These are phyloP conservation scores for Parazoanthus swiftii DNA, from an alignment of 92 coral and sea anemone species.

Conservation along the genomic window DNA sequence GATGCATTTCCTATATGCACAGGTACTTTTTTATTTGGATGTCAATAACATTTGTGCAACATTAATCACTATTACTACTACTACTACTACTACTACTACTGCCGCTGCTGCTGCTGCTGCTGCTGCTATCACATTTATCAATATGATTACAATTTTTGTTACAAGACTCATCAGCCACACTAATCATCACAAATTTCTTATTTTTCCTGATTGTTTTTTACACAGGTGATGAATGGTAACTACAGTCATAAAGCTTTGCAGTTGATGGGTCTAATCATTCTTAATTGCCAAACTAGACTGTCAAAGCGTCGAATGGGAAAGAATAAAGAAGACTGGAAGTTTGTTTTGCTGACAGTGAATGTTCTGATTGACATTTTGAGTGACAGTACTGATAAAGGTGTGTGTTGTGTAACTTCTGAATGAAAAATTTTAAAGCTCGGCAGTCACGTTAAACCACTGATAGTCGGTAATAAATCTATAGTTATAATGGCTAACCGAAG, in stretches of 20 bases:
- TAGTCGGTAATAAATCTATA: too few relatives aligned
- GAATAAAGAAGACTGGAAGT: constrained; percentile 23
- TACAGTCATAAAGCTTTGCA: background rate
- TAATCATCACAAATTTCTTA: background rate
- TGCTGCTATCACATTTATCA: too few relatives aligned
- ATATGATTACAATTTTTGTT: too few relatives aligned
- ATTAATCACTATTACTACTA: background rate
- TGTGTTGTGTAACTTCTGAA: background rate
- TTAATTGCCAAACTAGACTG: background rate
- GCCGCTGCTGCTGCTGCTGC: too few relatives aligned
- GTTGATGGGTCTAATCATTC: background rate
- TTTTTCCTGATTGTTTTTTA: too few relatives aligned
- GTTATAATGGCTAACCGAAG: too few relatives aligned
- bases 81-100: background rate
- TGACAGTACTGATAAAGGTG: background rate
- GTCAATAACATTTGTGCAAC: background rate
- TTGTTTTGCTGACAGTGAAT: constrained; percentile 17
- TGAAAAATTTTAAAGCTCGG: background rate
- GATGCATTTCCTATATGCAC: constrained; percentile 7
- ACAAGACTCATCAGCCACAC: too few relatives aligned
- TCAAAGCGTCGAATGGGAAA: constrained; percentile 10
- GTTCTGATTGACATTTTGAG: background rate
- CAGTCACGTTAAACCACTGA: too few relatives aligned
- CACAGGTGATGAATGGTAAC: background rate
- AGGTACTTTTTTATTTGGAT: background rate